Evolutionary conservation across 2,888 invertebrate genomes (phyloP), one percentile per base, ranked within the genome.

Genomic region (Meiosimyza decipiens): DNA sequence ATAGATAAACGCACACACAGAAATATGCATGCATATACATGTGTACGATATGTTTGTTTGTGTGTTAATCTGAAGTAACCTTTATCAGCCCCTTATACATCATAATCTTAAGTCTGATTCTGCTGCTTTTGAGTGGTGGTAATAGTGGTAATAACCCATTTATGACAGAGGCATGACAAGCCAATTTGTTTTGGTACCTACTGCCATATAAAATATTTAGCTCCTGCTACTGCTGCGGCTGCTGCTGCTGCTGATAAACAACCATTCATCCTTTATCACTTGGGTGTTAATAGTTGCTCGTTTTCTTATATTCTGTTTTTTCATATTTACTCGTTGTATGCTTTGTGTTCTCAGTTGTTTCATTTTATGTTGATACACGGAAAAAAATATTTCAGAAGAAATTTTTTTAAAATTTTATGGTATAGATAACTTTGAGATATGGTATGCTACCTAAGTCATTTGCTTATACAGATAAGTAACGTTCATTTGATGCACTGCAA

Each of bases 151-250:
- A 67, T 75, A 75, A 73, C 71, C 74, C 73, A 77, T 77, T 76
- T 75, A 74, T 72, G 74, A 72, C 71, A 73, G 73, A 33, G 63
- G 52, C 73, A 71, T 76, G 73, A 75, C 73, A 73, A 66, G 73
- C 73, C 75, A 74, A 77, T 75, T 77, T 77, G 75, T 75, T 75
- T 71, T 72, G 22, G 13, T 40, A 16, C 16, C 62, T 47, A 16
- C 33, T 22, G 62, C 28, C 40, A 40, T 62, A 62, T 63, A 40
- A 40, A 40, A 40, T 40, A 16, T 18, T 18, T 49, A 50, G 12
- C n/a, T 47, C 50, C 33, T 7, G 47, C 4, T 22, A 49, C 63
- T 15, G 11, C 16, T 4, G 18, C n/a, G 16, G 16, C 40, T 50
- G 16, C 18, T 16, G 13, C 63, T 63, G 49, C 63, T 33, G 13